A percentile compares a stretch with the other conserved stretches of the same genome.
phyloP scores from a whole-genome alignment of 2,888 invertebrate genomes.

The Sarcophaga carnaria region DNA sequence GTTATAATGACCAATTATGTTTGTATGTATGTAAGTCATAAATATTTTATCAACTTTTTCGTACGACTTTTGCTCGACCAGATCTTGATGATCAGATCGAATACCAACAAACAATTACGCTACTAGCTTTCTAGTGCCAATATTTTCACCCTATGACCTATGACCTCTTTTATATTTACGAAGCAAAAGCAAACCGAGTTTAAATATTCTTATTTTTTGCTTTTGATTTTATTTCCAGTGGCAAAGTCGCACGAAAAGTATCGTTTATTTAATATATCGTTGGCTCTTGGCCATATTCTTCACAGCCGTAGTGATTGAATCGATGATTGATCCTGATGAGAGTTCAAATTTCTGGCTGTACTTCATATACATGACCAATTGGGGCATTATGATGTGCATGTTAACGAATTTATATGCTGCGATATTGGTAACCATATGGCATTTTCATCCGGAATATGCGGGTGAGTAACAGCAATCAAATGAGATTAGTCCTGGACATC shows the following conservation, averaged over 20 bases:
- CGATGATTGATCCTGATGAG: slow-evolving; percentile 75
- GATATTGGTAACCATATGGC: slow-evolving; percentile 79
- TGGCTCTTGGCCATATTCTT: slow-evolving; percentile 80
- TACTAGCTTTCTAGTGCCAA: no score
- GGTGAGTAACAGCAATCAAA: slow-evolving; percentile 73
- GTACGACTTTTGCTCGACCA: no score
- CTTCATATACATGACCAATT: slow-evolving; percentile 81
- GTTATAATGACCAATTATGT: no score
- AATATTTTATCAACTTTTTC: no score
- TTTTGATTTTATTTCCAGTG: slow-evolving; percentile 75
- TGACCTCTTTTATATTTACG: no score
- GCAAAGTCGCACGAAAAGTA: slow-evolving; percentile 80
- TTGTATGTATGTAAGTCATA: no score
- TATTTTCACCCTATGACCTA: no score
- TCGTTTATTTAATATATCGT: slow-evolving; percentile 79
- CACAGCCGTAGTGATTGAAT: slow-evolving; percentile 77
- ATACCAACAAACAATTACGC: no score
- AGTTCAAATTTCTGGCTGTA: slow-evolving; percentile 76
- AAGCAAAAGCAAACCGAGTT: no score
- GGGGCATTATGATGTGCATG: slow-evolving; percentile 81
- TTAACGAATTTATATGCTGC: slow-evolving; percentile 79
- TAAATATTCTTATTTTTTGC: no score
- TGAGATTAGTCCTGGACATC: not conserved
- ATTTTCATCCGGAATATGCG: slow-evolving; percentile 80
- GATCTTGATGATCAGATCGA: no score